Conservation (phyloP, 2,113 vertebrate genomes). For the Barbus barbus region DNA sequence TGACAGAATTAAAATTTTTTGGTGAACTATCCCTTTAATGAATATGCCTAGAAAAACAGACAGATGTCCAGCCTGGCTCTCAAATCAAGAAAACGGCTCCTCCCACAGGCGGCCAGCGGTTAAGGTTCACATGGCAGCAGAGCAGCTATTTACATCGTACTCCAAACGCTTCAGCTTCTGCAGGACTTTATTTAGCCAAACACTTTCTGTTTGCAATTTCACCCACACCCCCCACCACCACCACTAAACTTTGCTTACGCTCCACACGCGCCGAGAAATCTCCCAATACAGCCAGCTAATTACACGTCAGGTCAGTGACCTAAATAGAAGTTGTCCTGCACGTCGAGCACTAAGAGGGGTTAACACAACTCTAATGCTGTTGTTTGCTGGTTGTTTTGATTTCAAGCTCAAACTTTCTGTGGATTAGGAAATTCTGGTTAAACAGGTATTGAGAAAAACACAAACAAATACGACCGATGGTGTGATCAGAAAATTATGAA, state of each 20-base stretch:
- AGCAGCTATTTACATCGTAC: constrained; percentile 43
- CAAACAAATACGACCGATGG: background rate
- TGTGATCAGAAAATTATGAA: background rate
- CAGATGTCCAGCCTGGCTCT: background rate
- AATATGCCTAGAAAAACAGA: background rate
- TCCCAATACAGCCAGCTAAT: constrained; percentile 70
- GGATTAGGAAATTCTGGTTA: background rate
- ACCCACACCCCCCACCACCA: background rate
- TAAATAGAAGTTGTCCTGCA: constrained; percentile 61
- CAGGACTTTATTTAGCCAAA: constrained; percentile 68
- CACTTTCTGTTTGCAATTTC: constrained; percentile 74
- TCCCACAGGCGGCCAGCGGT: background rate
- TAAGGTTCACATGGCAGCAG: constrained; percentile 11
- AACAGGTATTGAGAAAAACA: background rate
- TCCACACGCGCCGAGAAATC: constrained; percentile 67
- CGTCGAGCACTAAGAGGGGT: constrained; percentile 32
- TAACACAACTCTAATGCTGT: constrained; percentile 44
- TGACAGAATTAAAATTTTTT: too few species aligned
- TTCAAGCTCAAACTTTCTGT: background rate
- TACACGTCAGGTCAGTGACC: constrained; percentile 67
- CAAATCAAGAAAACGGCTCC: background rate
- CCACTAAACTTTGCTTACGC: background rate
- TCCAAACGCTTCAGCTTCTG: constrained; percentile 41
- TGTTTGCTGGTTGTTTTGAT: too few species aligned
- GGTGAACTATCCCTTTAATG: too few species aligned